phyloP scores from a whole-genome alignment of 2,888 invertebrate species.

The Eilema sororculum region DNA sequence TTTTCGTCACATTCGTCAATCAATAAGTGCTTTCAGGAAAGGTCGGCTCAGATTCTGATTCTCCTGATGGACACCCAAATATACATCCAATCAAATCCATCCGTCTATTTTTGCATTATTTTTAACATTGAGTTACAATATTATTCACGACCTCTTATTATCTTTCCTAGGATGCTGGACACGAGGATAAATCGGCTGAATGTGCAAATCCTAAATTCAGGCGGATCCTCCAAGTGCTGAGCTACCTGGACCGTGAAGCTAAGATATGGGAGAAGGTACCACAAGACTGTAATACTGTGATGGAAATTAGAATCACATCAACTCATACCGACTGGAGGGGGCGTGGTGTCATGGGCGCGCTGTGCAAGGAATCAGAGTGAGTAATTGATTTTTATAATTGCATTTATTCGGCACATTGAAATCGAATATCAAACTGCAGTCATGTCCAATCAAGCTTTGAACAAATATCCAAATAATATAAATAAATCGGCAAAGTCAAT shows the following conservation, averaged over 20 bases:
- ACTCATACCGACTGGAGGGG: conserved; percentile 90
- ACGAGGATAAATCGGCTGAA: conserved; percentile 81
- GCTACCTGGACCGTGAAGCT: conserved; percentile 86
- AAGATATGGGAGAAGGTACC: conserved; percentile 87
- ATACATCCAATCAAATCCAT: no score
- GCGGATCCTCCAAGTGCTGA: conserved; percentile 88
- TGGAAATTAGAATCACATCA: conserved; percentile 89
- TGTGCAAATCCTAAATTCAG: conserved; percentile 88
- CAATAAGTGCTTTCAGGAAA: no score
- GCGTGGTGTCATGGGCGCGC: conserved; percentile 89
- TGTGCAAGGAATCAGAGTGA: conserved; percentile 90
- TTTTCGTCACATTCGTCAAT: no score
- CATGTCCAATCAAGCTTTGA: background rate
- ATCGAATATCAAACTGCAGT: background rate
- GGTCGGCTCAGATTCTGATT: no score
- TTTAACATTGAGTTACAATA: background rate
- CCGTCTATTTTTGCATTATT: no score
- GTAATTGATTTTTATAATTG: conserved; percentile 51
- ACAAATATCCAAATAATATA: no score
- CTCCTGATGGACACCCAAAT: no score
- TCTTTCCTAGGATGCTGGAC: conserved; percentile 67
- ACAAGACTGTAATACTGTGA: conserved; percentile 78
- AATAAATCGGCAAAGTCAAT: no score
- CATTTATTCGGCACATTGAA: background rate
- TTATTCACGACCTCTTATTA: background rate